Base-by-base conservation (phyloP, 1,140 invertebrate species). In the Triops longicaudatus region DNA sequence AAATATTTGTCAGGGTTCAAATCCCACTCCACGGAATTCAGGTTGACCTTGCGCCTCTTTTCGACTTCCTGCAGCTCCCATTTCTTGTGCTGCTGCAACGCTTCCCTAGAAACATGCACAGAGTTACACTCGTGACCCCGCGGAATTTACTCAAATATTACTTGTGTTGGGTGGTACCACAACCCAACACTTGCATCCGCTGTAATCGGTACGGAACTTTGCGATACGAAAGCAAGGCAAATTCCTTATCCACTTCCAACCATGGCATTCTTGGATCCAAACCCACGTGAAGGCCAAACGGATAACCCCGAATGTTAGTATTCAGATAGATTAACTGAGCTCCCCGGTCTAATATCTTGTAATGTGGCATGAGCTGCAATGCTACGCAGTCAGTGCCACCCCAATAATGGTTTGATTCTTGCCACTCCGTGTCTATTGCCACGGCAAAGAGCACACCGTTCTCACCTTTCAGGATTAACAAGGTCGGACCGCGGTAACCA, bases 1-100 rank as follows among this genome's bases (percentile, higher is more conserved):
- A 97, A 86, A 83, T 91, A 91, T 78, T 93, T 88, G 86, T 97
- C 94, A 2, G 95, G 94, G 87, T 96, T 93, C 83, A 96, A 93
- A 79, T 94, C 87, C 94, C 94, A 97, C 82, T 95, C 93, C 26
- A 89, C 88, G 0, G 91, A 88, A 71, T 91, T 93, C 73, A 95
- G 83, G 83, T 95, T 95, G 4, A 95, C 91, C 26, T 87, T 86
- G 73, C 91, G 84, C 79, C 94, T 91, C 79, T 90, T 88, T 84
- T 96, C 93, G 0, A 90, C 91, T 84, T 96, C 92, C 81, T 91
- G 91, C 0, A 92, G 90, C 83, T 96, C 92, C 93, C 94, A 96
- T 80, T 93, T 93, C 83, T 95, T 95, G 78, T 95, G 90, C 79
- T 95, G 92, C 77, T 93, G 83, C 84, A 97, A 94, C 37, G 88